Percentiles rank a stretch among this genome's conserved stretches.
Evolutionary conservation across 1,140 invertebrate genomes (phyloP).

Genomic region (Apocrypta bakeri): DNA sequence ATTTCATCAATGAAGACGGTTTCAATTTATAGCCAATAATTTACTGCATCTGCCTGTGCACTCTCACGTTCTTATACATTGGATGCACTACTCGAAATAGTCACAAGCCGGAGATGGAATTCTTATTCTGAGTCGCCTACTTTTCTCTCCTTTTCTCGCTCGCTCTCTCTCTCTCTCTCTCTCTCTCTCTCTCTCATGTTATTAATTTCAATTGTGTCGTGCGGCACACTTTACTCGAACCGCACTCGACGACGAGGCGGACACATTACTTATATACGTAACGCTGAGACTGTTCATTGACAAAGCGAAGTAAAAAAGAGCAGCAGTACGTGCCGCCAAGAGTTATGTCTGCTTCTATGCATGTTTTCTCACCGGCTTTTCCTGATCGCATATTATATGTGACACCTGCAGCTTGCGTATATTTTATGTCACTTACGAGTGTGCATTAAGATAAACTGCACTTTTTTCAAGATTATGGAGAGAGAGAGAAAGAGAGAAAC

Average conservation of each 20-base stretch:
- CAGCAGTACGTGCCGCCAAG: no score
- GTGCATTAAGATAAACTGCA: neutral
- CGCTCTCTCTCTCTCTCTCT: no score
- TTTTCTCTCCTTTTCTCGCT: neutral
- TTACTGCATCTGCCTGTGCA: neutral
- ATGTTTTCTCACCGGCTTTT: neutral
- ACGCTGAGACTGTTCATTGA: neutral
- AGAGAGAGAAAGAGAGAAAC: neutral
- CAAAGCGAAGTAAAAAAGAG: neutral
- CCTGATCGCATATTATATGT: neutral
- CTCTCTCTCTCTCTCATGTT: neutral
- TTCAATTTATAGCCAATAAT: conserved; percentile 29
- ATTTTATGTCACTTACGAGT: neutral
- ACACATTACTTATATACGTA: neutral
- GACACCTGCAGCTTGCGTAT: neutral
- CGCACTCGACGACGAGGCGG: neutral
- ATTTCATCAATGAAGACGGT: conserved; percentile 16
- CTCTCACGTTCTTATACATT: no score
- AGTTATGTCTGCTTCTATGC: neutral
- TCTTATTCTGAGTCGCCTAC: neutral
- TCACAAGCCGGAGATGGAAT: neutral
- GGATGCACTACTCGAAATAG: no score
- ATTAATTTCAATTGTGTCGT: conserved; percentile 9
- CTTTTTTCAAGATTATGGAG: no score
- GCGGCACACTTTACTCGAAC: conserved; percentile 1